These are phyloP conservation scores for Stigmatopora argus DNA, from an alignment of 2,113 vertebrate species.

Conservation along the genomic window DNA sequence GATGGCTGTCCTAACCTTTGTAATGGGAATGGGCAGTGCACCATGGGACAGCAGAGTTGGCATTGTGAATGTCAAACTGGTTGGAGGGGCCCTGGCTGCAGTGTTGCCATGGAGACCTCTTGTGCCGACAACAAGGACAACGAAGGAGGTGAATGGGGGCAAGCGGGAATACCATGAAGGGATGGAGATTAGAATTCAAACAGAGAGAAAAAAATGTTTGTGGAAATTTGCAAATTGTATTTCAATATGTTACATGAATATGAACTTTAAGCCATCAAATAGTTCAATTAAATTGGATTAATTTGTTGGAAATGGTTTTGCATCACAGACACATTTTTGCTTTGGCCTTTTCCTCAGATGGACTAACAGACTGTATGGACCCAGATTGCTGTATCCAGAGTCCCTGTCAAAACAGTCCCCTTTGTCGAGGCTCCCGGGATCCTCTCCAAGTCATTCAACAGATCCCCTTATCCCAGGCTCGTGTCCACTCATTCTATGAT, in stretches of 20 bases:
- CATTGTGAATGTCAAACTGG: slow-evolving; percentile 98
- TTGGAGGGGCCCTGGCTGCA: slow-evolving; percentile 97
- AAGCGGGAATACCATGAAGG: not conserved
- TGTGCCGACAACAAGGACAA: slow-evolving; percentile 99
- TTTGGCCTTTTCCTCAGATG: slow-evolving; percentile 71
- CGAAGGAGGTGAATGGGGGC: slow-evolving; percentile 87
- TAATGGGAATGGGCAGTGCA: slow-evolving; percentile 96
- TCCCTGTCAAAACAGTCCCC: slow-evolving; percentile 89
- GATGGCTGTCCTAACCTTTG: slow-evolving; percentile 98
- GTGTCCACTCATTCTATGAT: slow-evolving; percentile 91
- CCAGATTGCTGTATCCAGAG: slow-evolving; percentile 97
- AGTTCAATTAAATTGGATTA: not conserved
- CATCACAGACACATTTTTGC: not conserved
- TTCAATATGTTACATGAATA: slow-evolving; percentile 14
- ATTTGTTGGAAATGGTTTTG: slow-evolving; percentile 1
- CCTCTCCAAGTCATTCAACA: slow-evolving; percentile 93
- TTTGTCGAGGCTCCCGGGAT: slow-evolving; percentile 92
- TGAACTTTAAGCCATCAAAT: slow-evolving; percentile 10
- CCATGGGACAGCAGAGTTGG: slow-evolving; percentile 98
- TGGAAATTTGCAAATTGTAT: slow-evolving; percentile 21
- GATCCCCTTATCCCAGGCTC: slow-evolving; percentile 73
- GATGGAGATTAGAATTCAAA: not conserved
- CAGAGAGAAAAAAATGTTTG: not conserved
- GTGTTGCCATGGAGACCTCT: slow-evolving; percentile 97
- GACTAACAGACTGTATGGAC: slow-evolving; percentile 95